phyloP scores from a whole-genome alignment of 2,888 invertebrate species.

The Tigriopus californicus region DNA sequence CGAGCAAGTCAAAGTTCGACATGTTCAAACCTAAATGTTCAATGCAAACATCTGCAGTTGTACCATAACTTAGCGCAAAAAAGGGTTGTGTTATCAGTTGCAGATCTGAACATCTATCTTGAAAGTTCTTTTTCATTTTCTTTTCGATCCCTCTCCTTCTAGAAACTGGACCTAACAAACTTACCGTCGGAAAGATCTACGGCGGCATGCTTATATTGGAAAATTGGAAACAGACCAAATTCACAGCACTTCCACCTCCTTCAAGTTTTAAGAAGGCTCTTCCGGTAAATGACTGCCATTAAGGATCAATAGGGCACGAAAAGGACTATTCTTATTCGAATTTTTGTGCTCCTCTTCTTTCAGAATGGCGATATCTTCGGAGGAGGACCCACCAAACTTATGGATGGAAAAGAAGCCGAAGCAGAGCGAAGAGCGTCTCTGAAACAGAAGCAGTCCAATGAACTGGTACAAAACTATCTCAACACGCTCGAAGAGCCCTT shows the following conservation, averaged over 20 bases:
- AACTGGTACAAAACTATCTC: slow-evolving; percentile 11
- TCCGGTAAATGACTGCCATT: background rate
- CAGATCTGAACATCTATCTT: no score
- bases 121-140: background rate
- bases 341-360: background rate
- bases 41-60: no score
- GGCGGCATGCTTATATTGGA: slow-evolving; percentile 16
- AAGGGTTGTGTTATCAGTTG: no score
- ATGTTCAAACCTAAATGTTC: no score
- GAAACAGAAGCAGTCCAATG: background rate
- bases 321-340: background rate
- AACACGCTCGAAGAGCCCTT: background rate
- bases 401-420: background rate
- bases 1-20: no score
- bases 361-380: background rate
- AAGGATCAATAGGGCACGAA: background rate
- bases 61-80: no score
- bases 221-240: slow-evolving; percentile 15
- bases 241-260: slow-evolving; percentile 1
- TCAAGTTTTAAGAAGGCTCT: background rate
- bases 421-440: no score
- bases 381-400: background rate
- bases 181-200: slow-evolving; percentile 13
- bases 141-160: no score
- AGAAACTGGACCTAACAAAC: slow-evolving; percentile 10